Conservation (phyloP, 2,113 vertebrate species). For the Donacobius atricapilla region DNA sequence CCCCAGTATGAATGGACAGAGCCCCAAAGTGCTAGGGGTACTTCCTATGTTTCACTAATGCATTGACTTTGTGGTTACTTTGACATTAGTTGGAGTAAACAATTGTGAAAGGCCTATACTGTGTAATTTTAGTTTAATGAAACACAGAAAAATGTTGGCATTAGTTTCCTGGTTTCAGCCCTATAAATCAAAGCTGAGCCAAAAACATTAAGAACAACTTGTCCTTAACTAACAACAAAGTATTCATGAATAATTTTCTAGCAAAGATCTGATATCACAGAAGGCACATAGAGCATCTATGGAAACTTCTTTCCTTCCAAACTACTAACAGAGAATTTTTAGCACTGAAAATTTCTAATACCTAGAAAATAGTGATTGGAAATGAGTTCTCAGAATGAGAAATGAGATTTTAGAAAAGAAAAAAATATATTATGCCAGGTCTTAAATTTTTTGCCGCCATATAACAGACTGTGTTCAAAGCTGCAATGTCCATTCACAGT, state of each 20-base stretch:
- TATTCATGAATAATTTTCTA: conserved; percentile 30
- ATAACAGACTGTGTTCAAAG: neutral
- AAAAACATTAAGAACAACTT: conserved; percentile 36
- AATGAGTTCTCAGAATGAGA: neutral
- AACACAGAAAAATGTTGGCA: conserved; percentile 29
- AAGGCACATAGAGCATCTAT: neutral
- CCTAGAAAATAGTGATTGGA: neutral
- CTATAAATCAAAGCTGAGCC: conserved; percentile 28
- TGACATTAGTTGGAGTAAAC: conserved; percentile 6
- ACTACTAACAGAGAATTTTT: neutral
- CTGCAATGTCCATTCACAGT: neutral
- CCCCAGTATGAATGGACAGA: neutral
- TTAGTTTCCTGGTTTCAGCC: conserved; percentile 29
- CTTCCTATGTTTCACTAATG: neutral
- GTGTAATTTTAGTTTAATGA: conserved; percentile 26
- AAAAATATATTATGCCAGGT: neutral
- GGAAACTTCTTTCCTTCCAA: neutral
- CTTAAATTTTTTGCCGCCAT: neutral
- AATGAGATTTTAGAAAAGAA: neutral
- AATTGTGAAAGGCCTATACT: conserved; percentile 17
- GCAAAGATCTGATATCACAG: neutral
- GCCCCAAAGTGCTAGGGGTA: neutral
- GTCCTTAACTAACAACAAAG: conserved; percentile 15
- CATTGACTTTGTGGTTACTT: conserved; percentile 21
- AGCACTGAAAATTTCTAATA: neutral